Conservation (phyloP, 2,113 vertebrate species). For the Myiozetetes cayanensis region DNA sequence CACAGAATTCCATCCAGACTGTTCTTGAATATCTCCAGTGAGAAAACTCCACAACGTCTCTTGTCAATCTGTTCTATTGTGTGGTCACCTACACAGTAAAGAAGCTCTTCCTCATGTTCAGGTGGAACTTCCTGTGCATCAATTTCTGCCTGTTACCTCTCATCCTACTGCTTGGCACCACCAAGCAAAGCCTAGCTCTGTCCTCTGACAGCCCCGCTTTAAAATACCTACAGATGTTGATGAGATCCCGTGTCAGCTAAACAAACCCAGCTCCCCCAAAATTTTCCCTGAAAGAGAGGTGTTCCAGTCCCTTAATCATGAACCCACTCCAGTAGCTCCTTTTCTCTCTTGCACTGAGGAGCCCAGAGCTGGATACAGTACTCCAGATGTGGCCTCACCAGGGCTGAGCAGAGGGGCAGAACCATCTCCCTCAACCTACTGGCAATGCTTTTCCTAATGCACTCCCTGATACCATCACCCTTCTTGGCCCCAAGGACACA, state of each 20-base stretch:
- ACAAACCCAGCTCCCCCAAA: not conserved
- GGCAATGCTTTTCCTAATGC: not conserved
- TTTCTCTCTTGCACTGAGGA: not conserved
- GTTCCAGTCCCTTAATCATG: not conserved
- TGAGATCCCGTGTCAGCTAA: not conserved
- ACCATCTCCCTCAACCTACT: not conserved
- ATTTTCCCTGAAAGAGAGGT: not conserved
- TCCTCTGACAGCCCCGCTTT: not conserved
- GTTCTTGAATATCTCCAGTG: not conserved
- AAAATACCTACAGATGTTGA: not conserved
- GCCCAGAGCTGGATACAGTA: too few relatives aligned
- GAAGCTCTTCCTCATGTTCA: not conserved
- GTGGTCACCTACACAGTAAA: not conserved
- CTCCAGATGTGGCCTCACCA: rapidly evolving
- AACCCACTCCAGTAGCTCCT: not conserved
- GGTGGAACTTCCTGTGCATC: not conserved
- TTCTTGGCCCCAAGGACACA: not conserved
- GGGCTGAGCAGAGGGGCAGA: not conserved
- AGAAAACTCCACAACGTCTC: not conserved
- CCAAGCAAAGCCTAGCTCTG: not conserved
- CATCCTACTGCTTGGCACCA: not conserved
- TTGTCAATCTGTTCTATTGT: not conserved
- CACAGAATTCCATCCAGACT: not conserved
- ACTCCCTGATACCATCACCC: rapidly evolving
- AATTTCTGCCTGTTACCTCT: not conserved